Evolutionary conservation across 2,797 vertebrate genomes (phyloP).

Genomic region (Gymnothorax javanicus): DNA sequence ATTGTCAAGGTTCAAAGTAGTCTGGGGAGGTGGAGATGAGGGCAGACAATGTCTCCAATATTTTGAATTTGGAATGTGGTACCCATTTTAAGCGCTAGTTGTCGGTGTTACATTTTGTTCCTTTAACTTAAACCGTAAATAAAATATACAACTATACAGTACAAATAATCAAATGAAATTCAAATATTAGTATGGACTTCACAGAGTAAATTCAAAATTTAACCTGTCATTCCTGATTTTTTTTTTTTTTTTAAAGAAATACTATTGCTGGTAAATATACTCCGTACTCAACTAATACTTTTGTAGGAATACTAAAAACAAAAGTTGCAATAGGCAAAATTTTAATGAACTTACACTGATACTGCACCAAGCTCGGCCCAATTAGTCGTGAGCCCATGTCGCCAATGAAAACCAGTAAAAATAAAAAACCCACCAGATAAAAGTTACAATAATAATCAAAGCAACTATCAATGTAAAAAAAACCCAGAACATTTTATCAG

Average conservation of each 20-base stretch:
- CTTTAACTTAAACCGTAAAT: no score
- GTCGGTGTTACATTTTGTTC: no score
- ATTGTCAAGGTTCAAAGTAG: no score
- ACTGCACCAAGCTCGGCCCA: neutral
- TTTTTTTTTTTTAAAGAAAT: neutral
- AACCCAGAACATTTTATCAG: no score
- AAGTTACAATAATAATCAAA: no score
- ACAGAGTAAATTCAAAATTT: neutral
- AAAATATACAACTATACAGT: no score
- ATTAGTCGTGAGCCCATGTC: neutral
- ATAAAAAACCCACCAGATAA: neutral
- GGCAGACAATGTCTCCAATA: no score
- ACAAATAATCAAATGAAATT: neutral
- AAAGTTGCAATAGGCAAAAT: neutral
- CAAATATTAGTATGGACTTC: neutral
- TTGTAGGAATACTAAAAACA: neutral
- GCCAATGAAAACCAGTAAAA: neutral
- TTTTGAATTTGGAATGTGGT: no score
- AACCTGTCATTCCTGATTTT: neutral
- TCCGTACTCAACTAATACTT: neutral
- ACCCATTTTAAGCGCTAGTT: no score
- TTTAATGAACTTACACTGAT: neutral
- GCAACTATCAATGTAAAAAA: no score
- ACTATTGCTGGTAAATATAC: neutral
- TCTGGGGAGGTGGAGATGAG: no score